Evolutionary conservation across 1,140 invertebrate species (phyloP), one percentile per base, ranked within the genome.

Genomic region (Melanaphis sacchari): DNA sequence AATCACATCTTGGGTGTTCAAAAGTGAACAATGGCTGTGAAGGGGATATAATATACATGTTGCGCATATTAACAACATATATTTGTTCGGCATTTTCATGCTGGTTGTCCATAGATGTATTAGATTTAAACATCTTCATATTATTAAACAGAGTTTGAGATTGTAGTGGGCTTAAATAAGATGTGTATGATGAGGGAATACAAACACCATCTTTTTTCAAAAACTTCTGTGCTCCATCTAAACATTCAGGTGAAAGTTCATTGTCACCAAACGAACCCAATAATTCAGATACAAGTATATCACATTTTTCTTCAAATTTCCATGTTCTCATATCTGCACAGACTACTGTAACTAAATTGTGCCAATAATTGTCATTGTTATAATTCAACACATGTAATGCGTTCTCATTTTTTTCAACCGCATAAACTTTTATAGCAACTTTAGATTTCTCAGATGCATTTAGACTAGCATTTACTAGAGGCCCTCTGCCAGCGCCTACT

Each of bases 221-320:
- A 94, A 99, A 97, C 84, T 97, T 96, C 94, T 98, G 97, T 26
- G 98, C 98, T 11, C 99, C 99, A 96, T 99, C 99, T 31, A 99
- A 96, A 96, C 99, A 99, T 95, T 99, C 99, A 0, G 99, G 99
- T 4, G 98, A 99, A 2, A 99, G 96, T 96, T 99, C 99, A 95
- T 99, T 99, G 95, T 99, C 99, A 40, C 99, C 99, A 96, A 99
- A 99, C 22, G 99, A 99, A 22, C 99, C 97, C 21, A 99, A 96
- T n/a, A 99, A 96, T 96, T 99, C 99, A 26, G 99, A 99, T 2
- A 99, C 97, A 59, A 99, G 95, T 94, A 99, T 99, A 95, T 99
- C 99, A 3, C 99, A 98, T 94, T 97, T 96, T 94, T 98, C 97
- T n/a, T 96, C 95, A 24, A 97, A 96, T 85, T 96, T 95, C 96